These are phyloP conservation scores for Drosophila kohkoa DNA, from an alignment of 1,140 invertebrate genomes.

Conservation along the genomic window DNA sequence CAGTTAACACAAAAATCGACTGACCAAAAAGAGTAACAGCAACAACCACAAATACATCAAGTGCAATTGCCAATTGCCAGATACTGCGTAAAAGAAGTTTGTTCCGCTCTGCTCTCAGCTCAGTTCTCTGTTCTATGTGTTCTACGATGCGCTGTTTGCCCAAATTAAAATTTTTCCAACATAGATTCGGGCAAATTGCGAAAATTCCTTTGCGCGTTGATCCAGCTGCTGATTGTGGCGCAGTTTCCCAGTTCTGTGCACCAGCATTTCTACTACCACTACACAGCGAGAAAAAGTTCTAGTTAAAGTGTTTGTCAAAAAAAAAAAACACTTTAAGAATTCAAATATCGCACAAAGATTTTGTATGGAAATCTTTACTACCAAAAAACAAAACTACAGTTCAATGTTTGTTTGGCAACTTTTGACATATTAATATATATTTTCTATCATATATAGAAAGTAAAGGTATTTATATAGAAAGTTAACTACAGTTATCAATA, in stretches of 20 bases:
- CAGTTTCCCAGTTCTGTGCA: background rate
- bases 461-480: no score
- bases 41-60: background rate
- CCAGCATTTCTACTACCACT: no score
- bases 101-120: background rate
- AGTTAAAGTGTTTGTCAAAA: background rate
- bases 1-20: background rate
- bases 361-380: no score
- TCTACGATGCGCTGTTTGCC: background rate
- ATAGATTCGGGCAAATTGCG: slow-evolving; percentile 43
- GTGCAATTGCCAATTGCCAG: slow-evolving; percentile 11
- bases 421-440: no score
- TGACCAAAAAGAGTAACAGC: background rate
- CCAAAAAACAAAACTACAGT: no score
- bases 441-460: no score
- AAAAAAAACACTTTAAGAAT: no score
- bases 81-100: background rate
- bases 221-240: slow-evolving; percentile 20
- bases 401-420: no score
- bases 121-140: no score
- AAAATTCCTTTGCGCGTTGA: slow-evolving; percentile 33
- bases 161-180: slow-evolving; percentile 18
- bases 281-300: no score
- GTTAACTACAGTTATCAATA: no score
- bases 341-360: no score